Conservation (phyloP, 1,140 invertebrate genomes). For the Periplaneta americana region DNA sequence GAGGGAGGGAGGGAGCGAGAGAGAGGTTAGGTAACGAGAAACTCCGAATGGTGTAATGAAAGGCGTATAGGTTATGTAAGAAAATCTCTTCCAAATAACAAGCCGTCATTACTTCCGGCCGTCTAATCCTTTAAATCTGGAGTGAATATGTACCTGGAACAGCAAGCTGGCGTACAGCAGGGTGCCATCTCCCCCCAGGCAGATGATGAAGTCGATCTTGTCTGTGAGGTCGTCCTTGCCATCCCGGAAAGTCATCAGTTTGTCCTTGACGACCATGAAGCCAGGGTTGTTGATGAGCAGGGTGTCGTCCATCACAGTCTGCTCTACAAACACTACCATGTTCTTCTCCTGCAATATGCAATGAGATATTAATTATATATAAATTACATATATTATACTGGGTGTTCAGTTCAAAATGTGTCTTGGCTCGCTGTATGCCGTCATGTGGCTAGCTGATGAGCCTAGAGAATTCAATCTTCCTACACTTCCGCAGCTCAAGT, state of each 20-base stretch:
- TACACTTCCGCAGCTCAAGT: too few species aligned
- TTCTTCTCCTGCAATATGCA: conserved; percentile 70
- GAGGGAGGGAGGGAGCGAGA: too few species aligned
- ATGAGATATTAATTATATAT: too few species aligned
- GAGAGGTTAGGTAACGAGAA: too few species aligned
- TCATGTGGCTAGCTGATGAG: too few species aligned
- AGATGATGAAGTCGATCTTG: conserved; percentile 95
- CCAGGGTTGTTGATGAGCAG: conserved; percentile 62
- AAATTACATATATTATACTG: too few species aligned
- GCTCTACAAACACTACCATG: conserved; percentile 92
- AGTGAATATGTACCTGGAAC: conserved; percentile 55
- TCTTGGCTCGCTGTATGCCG: too few species aligned
- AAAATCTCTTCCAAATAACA: not conserved
- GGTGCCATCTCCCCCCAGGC: conserved; percentile 94
- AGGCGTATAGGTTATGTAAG: not conserved
- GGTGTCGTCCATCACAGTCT: conserved; percentile 79
- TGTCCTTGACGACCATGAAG: conserved; percentile 68
- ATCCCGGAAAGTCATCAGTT: conserved; percentile 86
- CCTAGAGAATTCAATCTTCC: too few species aligned
- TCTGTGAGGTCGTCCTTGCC: conserved; percentile 84
- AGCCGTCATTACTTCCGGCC: not conserved
- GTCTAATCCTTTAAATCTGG: too few species aligned
- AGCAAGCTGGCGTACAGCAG: conserved; percentile 89
- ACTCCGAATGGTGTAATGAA: too few species aligned
- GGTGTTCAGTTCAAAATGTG: too few species aligned